Evolutionary conservation across 1,140 invertebrate species (phyloP).

Genomic region (Nebria ingens): DNA sequence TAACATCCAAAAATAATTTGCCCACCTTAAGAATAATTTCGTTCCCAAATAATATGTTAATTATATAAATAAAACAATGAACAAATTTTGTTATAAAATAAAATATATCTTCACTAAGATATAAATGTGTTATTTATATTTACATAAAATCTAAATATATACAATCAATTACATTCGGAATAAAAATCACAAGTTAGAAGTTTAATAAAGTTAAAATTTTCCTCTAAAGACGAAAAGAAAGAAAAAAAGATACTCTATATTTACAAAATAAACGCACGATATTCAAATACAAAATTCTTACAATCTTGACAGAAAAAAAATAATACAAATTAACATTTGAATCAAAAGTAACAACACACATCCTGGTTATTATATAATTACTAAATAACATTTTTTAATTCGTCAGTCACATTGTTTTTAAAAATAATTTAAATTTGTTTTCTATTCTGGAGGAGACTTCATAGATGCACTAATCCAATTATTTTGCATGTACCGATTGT

Average conservation of each 20-base stretch:
- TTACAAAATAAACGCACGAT: too few relatives aligned
- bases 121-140: not conserved
- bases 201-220: not conserved
- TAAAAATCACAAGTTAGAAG: not conserved
- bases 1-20: too few relatives aligned
- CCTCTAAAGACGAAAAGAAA: too few relatives aligned
- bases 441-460: not conserved
- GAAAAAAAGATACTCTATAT: not conserved
- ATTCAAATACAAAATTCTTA: too few relatives aligned
- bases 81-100: too few relatives aligned
- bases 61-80: too few relatives aligned
- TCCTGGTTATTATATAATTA: not conserved
- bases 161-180: not conserved
- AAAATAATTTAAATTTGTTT: not conserved
- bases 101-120: too few relatives aligned
- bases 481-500: not conserved
- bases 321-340: not conserved
- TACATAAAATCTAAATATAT: slow-evolving; percentile 1
- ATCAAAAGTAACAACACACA: slow-evolving; percentile 6
- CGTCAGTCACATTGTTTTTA: not conserved
- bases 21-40: too few relatives aligned
- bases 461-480: not conserved
- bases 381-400: not conserved
- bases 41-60: too few relatives aligned
- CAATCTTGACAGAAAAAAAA: not conserved